A percentile compares a stretch with the other conserved stretches of the same genome.
phyloP scores from a whole-genome alignment of 2,888 invertebrate species.

The Drosophila acutilabella region DNA sequence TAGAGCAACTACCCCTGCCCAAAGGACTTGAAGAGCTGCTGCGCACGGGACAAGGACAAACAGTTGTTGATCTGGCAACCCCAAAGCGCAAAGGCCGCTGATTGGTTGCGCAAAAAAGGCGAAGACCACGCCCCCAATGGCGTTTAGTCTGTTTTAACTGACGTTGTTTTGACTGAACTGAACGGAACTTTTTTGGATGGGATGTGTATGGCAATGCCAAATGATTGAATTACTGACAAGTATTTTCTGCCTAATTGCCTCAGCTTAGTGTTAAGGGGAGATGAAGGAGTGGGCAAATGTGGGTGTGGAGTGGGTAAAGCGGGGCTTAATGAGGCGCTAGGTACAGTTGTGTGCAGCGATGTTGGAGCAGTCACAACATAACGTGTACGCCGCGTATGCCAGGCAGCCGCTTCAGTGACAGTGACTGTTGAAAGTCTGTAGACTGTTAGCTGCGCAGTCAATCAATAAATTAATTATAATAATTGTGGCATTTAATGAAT shows the following conservation, averaged over 20 bases:
- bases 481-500: slow-evolving; percentile 84
- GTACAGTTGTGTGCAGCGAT: slow-evolving; percentile 67
- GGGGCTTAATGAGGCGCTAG: slow-evolving; percentile 43
- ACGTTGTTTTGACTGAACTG: slow-evolving; percentile 1
- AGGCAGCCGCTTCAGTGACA: not conserved
- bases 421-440: not conserved
- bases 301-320: not conserved
- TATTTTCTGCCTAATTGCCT: slow-evolving; percentile 74
- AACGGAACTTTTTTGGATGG: slow-evolving; percentile 21
- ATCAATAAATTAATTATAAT: slow-evolving; percentile 84
- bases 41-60: slow-evolving; percentile 56
- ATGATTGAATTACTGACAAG: slow-evolving; percentile 81
- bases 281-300: not conserved
- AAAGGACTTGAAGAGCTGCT: not conserved
- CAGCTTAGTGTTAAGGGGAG: slow-evolving; percentile 30
- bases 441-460: slow-evolving; percentile 40
- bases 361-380: slow-evolving; percentile 14
- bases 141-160: slow-evolving; percentile 3
- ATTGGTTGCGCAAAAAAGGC: slow-evolving; percentile 49
- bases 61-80: slow-evolving; percentile 49
- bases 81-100: slow-evolving; percentile 30
- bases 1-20: not conserved
- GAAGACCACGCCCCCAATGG: slow-evolving; percentile 51
- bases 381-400: slow-evolving; percentile 44
- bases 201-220: slow-evolving; percentile 63